Percentiles rank a stretch among this genome's conserved stretches.
phyloP scores from a whole-genome alignment of 2,113 vertebrate genomes.

The Tympanuchus pallidicinctus region DNA sequence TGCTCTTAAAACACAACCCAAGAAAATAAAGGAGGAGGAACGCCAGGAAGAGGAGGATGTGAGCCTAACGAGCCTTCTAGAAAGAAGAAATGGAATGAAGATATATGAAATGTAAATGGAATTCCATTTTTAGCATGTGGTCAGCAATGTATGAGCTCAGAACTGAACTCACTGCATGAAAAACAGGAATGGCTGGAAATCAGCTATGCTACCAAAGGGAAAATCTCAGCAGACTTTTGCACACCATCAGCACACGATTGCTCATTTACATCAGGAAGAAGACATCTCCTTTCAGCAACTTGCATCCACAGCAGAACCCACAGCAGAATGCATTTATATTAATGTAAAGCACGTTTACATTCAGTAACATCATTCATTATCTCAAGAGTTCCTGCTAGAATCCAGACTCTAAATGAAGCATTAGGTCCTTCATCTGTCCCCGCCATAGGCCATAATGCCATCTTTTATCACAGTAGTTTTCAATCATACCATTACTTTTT shows the following conservation, averaged over 20 bases:
- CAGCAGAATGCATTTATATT: not conserved
- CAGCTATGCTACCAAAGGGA: constrained; percentile 20
- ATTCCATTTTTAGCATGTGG: constrained; percentile 49
- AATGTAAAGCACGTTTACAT: not conserved
- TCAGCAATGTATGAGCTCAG: constrained; percentile 53
- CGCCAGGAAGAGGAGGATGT: not conserved
- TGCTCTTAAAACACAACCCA: not conserved
- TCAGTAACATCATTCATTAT: not conserved
- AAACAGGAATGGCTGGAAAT: constrained; percentile 52
- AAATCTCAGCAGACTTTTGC: not conserved
- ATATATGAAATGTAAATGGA: constrained; percentile 53
- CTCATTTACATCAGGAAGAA: constrained; percentile 14
- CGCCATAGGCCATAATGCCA: not conserved
- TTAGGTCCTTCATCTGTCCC: not conserved
- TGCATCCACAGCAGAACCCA: not conserved
- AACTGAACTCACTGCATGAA: constrained; percentile 22
- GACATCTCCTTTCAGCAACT: not conserved
- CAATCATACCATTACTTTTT: not conserved
- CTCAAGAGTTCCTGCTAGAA: not conserved
- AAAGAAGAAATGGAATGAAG: constrained; percentile 6
- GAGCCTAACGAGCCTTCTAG: constrained; percentile 4
- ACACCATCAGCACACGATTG: not conserved
- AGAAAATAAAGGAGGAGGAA: not conserved
- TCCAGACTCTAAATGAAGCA: not conserved
- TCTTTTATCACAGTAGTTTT: not conserved